Conservation (phyloP, 2,113 vertebrate genomes). For the Oxyruncus cristatus region DNA sequence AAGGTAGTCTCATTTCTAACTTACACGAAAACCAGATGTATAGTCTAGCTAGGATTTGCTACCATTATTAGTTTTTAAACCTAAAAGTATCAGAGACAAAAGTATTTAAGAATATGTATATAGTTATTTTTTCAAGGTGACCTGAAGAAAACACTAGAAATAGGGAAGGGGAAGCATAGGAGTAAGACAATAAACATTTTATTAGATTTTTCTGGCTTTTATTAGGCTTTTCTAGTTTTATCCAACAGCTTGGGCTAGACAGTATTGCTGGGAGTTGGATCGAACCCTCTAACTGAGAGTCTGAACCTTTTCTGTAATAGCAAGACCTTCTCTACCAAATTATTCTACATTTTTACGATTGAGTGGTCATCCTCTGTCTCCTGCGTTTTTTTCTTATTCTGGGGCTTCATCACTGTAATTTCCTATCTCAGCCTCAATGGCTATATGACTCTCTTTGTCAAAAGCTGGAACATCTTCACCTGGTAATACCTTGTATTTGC, state of each 20-base stretch:
- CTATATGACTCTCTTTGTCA: not conserved
- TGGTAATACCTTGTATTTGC: not conserved
- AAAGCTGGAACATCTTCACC: not conserved
- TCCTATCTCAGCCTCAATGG: not conserved
- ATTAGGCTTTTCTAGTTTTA: not conserved
- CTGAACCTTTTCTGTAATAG: not conserved
- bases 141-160: not conserved
- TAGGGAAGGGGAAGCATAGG: fast-evolving
- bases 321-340: not conserved
- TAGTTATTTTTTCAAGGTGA: not conserved
- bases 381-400: not conserved
- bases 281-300: not conserved
- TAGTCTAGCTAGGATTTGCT: not conserved
- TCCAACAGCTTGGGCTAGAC: not conserved
- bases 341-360: fast-evolving
- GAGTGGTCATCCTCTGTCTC: not conserved
- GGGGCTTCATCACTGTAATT: fast-evolving
- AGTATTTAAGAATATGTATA: not conserved
- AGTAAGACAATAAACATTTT: not conserved
- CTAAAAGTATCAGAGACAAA: not conserved
- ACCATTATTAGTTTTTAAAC: not conserved
- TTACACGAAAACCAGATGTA: not conserved
- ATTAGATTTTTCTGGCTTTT: not conserved
- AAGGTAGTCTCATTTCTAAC: not conserved
- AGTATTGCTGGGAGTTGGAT: not conserved